Evolutionary conservation across 2,113 vertebrate genomes (phyloP), one percentile per base, ranked within the genome.

Genomic region (Corythaixoides concolor): DNA sequence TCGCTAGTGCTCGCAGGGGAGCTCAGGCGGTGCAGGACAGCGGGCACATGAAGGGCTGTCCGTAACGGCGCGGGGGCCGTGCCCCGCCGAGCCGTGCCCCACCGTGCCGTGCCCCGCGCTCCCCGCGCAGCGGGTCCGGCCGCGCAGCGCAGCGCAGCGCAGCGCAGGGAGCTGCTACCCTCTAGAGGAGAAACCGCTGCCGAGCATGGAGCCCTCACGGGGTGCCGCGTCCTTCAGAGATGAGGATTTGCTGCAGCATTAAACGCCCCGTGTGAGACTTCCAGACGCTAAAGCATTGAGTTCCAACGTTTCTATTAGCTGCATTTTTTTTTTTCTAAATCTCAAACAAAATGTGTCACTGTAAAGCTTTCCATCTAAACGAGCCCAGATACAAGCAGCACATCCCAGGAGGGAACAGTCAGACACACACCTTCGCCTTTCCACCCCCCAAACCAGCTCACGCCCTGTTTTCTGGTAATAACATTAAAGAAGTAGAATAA

Each of bases 371-470:
- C 55, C 50, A 16, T 21, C 22, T 21, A 41, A 75, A 50, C 3
- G 5, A 78, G 47, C 56, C 11, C 33, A 23, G 56, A 14, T 1
- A 30, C 24, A 41, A 62, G 79, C 52, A 37, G 35, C 47, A 18
- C 20, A 12, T n/a, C 68, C 33, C 55, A 12, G 63, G 21, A 56
- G 32, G n/a, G 49, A 72, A 10, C 9, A 47, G 64, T 20, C 58
- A 67, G 24, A 66, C 67, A 9, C 62, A 41, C n/a, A 20, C 30
- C 41, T 89, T 30, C 10, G 26, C 7, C 0, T 0, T 43, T n/a
- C 15, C 35, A 20, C 15, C n/a, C 60, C 56, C 32, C 12, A 1
- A 33, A 41, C 17, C 43, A 37, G 49, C 49, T 45, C 33, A 13
- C 8, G 1, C 58, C 45, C 55, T 19, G 19, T 60, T 68, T 59